These are phyloP conservation scores for Ptychadena robeensis DNA, from an alignment of 2,797 vertebrate species.

Conservation along the genomic window DNA sequence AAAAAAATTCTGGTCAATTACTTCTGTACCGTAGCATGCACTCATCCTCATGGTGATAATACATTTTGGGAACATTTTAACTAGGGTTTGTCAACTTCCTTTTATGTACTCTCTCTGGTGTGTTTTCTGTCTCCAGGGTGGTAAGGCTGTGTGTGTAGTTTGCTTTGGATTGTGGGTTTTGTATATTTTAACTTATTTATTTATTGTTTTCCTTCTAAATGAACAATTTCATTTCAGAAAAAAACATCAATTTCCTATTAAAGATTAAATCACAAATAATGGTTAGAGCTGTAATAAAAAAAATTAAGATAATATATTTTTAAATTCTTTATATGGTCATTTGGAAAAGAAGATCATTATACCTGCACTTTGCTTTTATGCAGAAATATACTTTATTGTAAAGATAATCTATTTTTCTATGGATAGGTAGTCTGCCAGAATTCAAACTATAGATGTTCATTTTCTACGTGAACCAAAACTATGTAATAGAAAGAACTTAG, in stretches of 20 bases:
- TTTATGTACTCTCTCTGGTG: background rate
- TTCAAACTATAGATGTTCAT: background rate
- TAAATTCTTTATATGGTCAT: constrained; percentile 18
- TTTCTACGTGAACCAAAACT: background rate
- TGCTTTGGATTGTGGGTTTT: background rate
- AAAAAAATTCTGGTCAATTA: background rate
- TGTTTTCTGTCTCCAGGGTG: background rate
- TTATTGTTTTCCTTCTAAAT: constrained; percentile 1
- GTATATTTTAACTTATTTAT: constrained; percentile 18
- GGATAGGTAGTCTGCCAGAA: background rate
- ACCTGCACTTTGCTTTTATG: background rate
- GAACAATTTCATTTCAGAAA: constrained; percentile 35
- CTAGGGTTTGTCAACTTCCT: background rate
- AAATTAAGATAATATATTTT: constrained; percentile 46
- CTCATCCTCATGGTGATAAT: background rate
- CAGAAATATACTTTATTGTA: constrained; percentile 22
- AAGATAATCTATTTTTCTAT: constrained; percentile 42
- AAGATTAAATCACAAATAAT: background rate
- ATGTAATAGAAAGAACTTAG: background rate
- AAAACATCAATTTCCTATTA: background rate
- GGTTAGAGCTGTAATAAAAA: background rate
- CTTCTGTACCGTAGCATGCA: background rate
- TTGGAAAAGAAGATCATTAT: background rate
- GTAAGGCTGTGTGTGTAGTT: background rate
- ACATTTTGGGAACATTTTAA: background rate